These are phyloP conservation scores for Barnardius zonarius DNA, from an alignment of 2,113 vertebrate species.

Conservation along the genomic window DNA sequence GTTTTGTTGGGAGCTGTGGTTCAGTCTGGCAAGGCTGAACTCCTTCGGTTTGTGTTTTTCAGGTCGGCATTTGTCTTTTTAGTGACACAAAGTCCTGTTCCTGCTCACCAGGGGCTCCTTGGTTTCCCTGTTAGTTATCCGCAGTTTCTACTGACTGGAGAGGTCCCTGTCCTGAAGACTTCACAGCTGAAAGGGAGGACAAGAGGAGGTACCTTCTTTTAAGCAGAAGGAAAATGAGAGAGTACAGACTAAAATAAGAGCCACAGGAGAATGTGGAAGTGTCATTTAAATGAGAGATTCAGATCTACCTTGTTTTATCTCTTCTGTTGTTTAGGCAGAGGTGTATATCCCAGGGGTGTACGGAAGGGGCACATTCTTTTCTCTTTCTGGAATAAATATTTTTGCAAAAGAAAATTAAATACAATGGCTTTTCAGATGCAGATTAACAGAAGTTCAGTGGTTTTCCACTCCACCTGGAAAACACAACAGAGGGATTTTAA, in stretches of 20 bases:
- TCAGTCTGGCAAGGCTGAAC: neutral
- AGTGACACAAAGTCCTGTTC: neutral
- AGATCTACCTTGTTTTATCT: neutral
- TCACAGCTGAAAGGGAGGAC: neutral
- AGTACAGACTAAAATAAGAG: neutral
- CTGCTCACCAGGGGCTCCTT: accelerated
- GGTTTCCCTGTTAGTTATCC: neutral
- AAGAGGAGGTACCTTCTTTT: neutral
- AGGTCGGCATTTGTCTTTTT: neutral
- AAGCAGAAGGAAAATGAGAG: neutral
- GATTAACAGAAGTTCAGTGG: neutral
- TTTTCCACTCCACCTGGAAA: slow-evolving; percentile 5
- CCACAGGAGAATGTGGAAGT: neutral
- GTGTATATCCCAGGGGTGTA: neutral
- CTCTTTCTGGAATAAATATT: neutral
- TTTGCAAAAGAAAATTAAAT: neutral
- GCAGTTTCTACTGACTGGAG: neutral
- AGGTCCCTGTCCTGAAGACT: neutral
- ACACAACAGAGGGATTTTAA: neutral
- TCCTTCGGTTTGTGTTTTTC: neutral
- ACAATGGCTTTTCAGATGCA: neutral
- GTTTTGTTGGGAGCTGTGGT: neutral
- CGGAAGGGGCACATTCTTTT: neutral
- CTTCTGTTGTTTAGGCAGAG: neutral
- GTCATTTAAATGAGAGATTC: neutral